Evolutionary conservation across 1,140 invertebrate species (phyloP).

Genomic region (Trichonephila inaurata): DNA sequence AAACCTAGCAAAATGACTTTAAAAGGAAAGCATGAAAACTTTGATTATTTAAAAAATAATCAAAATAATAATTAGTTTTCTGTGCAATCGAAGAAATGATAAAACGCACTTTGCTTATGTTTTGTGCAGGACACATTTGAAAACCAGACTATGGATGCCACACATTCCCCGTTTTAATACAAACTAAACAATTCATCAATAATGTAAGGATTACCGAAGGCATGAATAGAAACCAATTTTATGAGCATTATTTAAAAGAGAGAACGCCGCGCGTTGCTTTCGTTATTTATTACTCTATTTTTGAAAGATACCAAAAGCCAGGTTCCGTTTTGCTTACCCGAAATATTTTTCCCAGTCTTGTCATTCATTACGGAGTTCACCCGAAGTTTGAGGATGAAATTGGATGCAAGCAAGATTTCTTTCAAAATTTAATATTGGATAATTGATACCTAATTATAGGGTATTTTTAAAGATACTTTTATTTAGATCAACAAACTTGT

Average conservation of each 20-base stretch:
- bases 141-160: not conserved
- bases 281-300: constrained; percentile 25
- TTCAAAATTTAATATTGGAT: not conserved
- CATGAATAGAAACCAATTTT: not conserved
- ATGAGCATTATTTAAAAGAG: not conserved
- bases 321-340: not conserved
- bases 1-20: no score
- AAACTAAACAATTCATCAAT: constrained; percentile 17
- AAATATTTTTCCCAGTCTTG: not conserved
- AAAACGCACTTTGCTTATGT: not conserved
- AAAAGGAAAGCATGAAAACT: no score
- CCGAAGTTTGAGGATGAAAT: not conserved
- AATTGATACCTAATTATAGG: not conserved
- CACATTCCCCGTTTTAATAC: not conserved
- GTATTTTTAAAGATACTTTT: not conserved
- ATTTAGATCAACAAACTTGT: not conserved
- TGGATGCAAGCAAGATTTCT: not conserved
- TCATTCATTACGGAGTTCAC: constrained; percentile 1
- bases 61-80: not conserved
- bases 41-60: no score
- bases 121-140: not conserved
- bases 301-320: not conserved
- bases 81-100: not conserved
- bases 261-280: not conserved
- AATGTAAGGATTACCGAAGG: not conserved